These are phyloP conservation scores for Elephantulus edwardii DNA, from an alignment of 2,113 vertebrate genomes.

Conservation along the genomic window DNA sequence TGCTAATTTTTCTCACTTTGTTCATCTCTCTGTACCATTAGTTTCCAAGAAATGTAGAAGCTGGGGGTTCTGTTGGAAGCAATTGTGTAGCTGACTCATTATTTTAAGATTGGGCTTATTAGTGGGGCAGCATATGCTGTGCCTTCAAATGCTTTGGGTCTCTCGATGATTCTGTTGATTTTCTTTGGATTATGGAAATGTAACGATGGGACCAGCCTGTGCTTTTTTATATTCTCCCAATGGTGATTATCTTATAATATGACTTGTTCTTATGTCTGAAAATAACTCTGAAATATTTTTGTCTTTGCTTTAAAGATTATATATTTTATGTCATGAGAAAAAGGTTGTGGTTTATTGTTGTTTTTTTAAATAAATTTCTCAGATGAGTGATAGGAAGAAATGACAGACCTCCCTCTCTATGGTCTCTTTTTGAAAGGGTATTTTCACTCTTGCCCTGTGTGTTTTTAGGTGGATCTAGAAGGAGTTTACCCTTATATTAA, in stretches of 20 bases:
- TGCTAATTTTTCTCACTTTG: conserved; percentile 20
- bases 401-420: too few relatives aligned
- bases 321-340: conserved; percentile 20
- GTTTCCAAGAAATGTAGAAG: not conserved
- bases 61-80: conserved; percentile 5
- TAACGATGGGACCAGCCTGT: not conserved
- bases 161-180: conserved; percentile 19
- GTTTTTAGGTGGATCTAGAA: too few relatives aligned
- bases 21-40: not conserved
- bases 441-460: too few relatives aligned
- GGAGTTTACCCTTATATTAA: too few relatives aligned
- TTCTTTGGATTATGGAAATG: conserved; percentile 35
- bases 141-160: not conserved
- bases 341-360: too few relatives aligned
- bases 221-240: not conserved
- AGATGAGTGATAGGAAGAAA: conserved; percentile 16
- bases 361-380: conserved; percentile 61
- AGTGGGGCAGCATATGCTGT: not conserved
- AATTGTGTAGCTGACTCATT: conserved; percentile 12
- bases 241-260: conserved; percentile 6
- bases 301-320: not conserved
- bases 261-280: not conserved
- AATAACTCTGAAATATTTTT: not conserved
- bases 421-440: too few relatives aligned
- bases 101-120: conserved; percentile 33